These are phyloP conservation scores for Platichthys stellatus DNA, from an alignment of 2,113 vertebrate genomes.

Conservation along the genomic window DNA sequence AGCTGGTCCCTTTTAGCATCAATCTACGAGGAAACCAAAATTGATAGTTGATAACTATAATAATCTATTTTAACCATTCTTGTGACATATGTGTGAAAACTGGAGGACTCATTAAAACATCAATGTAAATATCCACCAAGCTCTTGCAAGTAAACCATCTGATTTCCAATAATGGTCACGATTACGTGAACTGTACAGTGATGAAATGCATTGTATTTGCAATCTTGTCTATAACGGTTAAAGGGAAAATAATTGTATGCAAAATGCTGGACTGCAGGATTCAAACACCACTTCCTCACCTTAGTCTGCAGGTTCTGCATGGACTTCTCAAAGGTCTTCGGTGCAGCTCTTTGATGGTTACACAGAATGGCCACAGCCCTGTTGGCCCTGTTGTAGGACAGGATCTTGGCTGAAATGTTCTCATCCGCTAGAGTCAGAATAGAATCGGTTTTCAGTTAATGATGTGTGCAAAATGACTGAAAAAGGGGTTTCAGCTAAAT, in stretches of 20 bases:
- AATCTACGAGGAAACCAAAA: conserved; percentile 80
- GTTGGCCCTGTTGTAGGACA: conserved; percentile 98
- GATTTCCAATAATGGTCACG: too few relatives aligned
- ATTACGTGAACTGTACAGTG: too few relatives aligned
- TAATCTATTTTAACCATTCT: too few relatives aligned
- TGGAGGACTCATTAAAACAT: not conserved
- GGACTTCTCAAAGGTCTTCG: conserved; percentile 98
- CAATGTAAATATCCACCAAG: not conserved
- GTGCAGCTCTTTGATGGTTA: conserved; percentile 98
- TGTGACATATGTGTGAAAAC: too few relatives aligned
- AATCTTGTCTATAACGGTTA: not conserved
- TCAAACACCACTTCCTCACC: conserved; percentile 72
- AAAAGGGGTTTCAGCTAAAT: not conserved
- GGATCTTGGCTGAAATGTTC: conserved; percentile 94
- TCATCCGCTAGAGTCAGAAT: conserved; percentile 86
- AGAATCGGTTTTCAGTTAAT: not conserved
- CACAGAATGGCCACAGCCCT: conserved; percentile 97
- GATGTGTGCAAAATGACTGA: not conserved
- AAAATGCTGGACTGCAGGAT: not conserved
- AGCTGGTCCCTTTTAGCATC: conserved; percentile 97
- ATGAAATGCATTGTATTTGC: not conserved
- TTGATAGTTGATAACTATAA: not conserved
- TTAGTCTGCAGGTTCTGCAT: conserved; percentile 98
- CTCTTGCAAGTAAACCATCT: too few relatives aligned
- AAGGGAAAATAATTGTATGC: not conserved